Base-by-base conservation (phyloP, 2,888 invertebrate genomes). In the Hetaerina titia region DNA sequence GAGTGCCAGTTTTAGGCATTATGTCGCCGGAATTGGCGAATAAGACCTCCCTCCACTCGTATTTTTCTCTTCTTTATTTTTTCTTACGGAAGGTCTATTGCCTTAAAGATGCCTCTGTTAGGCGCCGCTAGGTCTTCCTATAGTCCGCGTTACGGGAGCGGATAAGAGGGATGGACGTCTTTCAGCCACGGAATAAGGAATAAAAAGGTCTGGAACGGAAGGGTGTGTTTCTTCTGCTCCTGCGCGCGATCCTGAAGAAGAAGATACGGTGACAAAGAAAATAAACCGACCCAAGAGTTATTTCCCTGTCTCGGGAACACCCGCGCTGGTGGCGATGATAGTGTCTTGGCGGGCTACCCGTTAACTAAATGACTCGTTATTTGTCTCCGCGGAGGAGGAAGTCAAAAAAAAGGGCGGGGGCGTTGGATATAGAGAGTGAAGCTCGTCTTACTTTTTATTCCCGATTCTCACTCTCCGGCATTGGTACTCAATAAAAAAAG, bases 331-430 rank as follows among this genome's bases (percentile, higher is more conserved):
- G 92, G 92, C 56, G 74, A 92, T 69, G 92, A 92, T 92, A 92
- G 92, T 69, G 56, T n/a, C 69, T 25, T 45, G 92, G 56, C 69
- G 69, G 60, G 63, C 56, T 74, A 56, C 92, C 69, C 92, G 56
- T 92, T 74, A 92, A 22, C 92, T 92, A 92, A 92, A 92, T 69
- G 92, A 92, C 92, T 92, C 74, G 56, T 69, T 56, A 92, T 92
- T 92, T 92, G 74, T 92, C 92, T 92, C 56, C 4, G 63, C 17
- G 45, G 63, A 25, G 90, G 64, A 92, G 13, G 81, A 11, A 25
- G 81, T 9, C 11, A 31, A 31, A 81, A 25, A 6, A 81, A 31
- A 31, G 13, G 31, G 81, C 25, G 25, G 22, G 69, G 11, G 25
- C 31, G 31, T 15, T 81, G 13, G 81, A 45, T 45, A 45, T 31